phyloP scores from a whole-genome alignment of 1,140 invertebrate species.

The roundworm (Caenorhabditis elegans) region DNA sequence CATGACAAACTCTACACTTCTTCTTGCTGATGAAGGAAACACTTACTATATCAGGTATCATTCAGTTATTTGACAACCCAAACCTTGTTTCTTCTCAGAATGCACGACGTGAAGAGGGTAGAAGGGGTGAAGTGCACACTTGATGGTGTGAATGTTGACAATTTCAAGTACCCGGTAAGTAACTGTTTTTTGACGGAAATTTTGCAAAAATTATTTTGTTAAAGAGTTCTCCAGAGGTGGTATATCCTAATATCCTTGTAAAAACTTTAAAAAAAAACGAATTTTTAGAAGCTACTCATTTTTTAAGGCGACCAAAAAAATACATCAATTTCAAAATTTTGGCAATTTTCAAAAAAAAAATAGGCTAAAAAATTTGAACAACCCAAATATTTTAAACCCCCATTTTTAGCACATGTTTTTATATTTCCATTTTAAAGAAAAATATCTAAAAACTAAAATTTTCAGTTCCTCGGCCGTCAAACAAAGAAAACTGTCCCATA shows the following conservation, averaged over 20 bases:
- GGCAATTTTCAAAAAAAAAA: too few relatives aligned
- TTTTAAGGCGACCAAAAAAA: too few relatives aligned
- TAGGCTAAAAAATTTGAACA: too few relatives aligned
- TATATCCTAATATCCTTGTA: too few relatives aligned
- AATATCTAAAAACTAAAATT: neutral
- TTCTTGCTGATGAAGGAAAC: slow-evolving; percentile 23
- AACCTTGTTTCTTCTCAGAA: neutral
- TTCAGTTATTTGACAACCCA: neutral
- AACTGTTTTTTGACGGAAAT: neutral
- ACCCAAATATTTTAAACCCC: too few relatives aligned
- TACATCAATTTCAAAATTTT: too few relatives aligned
- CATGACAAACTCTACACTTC: neutral
- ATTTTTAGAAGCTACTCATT: too few relatives aligned
- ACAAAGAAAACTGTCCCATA: neutral
- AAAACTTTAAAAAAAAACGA: too few relatives aligned
- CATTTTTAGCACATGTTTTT: too few relatives aligned
- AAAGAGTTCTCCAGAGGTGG: too few relatives aligned
- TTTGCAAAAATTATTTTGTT: too few relatives aligned
- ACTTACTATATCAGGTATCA: slow-evolving; percentile 34
- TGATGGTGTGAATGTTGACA: neutral
- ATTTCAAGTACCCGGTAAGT: slow-evolving; percentile 15
- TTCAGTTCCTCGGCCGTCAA: neutral
- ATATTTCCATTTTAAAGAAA: too few relatives aligned
- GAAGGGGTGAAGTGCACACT: slow-evolving; percentile 23
- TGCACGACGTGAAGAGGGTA: slow-evolving; percentile 7